phyloP scores from a whole-genome alignment of 2,797 vertebrate species.

The Heterohyrax brucei region DNA sequence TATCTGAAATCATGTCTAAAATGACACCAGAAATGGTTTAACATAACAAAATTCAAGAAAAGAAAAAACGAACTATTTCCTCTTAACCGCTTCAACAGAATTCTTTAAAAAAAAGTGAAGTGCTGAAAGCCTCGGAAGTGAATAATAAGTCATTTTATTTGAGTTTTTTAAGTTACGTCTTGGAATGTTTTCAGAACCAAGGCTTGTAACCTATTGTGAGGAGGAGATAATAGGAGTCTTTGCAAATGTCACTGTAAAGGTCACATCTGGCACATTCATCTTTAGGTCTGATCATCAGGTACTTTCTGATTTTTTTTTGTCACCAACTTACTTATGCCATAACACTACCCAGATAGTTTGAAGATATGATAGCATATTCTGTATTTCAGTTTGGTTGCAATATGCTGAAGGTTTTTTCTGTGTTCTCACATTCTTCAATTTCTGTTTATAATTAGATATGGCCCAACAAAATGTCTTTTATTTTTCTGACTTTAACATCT shows the following conservation, averaged over 20 bases:
- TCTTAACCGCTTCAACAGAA: slow-evolving; percentile 22
- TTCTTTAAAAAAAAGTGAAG: slow-evolving; percentile 24
- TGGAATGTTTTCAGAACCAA: slow-evolving; percentile 69
- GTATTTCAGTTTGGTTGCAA: slow-evolving; percentile 52
- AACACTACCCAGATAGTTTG: slow-evolving; percentile 11
- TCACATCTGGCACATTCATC: slow-evolving; percentile 17
- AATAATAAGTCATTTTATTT: slow-evolving; percentile 68
- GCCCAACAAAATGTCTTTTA: slow-evolving; percentile 1
- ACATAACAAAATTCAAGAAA: not conserved
- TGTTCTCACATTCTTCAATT: slow-evolving; percentile 49
- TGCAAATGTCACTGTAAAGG: slow-evolving; percentile 45
- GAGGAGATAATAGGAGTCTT: not conserved
- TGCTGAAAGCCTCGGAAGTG: slow-evolving; percentile 58
- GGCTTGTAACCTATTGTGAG: slow-evolving; percentile 59
- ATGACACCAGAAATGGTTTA: slow-evolving; percentile 42
- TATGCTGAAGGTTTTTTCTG: slow-evolving; percentile 46
- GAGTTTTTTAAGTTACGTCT: slow-evolving; percentile 64
- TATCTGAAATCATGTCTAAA: slow-evolving; percentile 8
- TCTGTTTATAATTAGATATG: slow-evolving; percentile 57
- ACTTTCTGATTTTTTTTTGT: slow-evolving; percentile 67
- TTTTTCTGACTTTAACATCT: slow-evolving; percentile 48
- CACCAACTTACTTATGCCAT: slow-evolving; percentile 45
- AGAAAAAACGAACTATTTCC: not conserved
- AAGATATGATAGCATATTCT: slow-evolving; percentile 27
- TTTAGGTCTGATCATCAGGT: slow-evolving; percentile 18